Conservation (phyloP, 2,113 vertebrate genomes). For the Misgurnus anguillicaudatus region DNA sequence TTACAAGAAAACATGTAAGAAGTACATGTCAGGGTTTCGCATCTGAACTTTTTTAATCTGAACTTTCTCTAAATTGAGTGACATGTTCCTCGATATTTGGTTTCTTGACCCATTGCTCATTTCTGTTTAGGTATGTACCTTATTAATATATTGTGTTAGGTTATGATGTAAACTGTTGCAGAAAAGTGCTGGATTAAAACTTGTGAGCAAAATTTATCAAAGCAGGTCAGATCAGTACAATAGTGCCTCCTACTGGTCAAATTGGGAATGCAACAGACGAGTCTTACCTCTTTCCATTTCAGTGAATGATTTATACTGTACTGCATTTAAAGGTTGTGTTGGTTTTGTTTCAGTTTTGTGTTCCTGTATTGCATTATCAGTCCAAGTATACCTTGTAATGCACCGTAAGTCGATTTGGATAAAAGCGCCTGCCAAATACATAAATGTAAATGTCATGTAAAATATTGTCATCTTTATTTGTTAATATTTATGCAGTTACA, state of each 20-base stretch:
- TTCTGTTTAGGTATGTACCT: neutral
- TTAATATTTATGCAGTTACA: too few relatives aligned
- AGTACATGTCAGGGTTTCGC: too few relatives aligned
- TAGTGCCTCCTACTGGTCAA: slow-evolving; percentile 63
- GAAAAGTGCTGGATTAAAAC: neutral
- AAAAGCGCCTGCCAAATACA: too few relatives aligned
- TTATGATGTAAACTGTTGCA: neutral
- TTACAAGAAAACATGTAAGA: too few relatives aligned
- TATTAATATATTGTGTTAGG: neutral
- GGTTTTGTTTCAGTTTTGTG: too few relatives aligned
- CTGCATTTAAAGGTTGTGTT: neutral
- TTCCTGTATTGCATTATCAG: too few relatives aligned
- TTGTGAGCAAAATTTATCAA: slow-evolving; percentile 2
- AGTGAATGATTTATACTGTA: neutral
- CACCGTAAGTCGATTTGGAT: too few relatives aligned
- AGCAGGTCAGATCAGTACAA: slow-evolving; percentile 48
- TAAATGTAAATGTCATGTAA: too few relatives aligned
- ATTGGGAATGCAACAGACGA: neutral
- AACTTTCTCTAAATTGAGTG: neutral
- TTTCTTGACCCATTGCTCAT: neutral
- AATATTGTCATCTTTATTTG: too few relatives aligned
- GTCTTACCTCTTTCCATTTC: too few relatives aligned
- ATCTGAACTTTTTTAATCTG: neutral
- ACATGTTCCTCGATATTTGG: neutral
- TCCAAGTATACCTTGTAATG: too few relatives aligned